Conservation (phyloP, 2,888 invertebrate species). For the Elmis aenea region DNA sequence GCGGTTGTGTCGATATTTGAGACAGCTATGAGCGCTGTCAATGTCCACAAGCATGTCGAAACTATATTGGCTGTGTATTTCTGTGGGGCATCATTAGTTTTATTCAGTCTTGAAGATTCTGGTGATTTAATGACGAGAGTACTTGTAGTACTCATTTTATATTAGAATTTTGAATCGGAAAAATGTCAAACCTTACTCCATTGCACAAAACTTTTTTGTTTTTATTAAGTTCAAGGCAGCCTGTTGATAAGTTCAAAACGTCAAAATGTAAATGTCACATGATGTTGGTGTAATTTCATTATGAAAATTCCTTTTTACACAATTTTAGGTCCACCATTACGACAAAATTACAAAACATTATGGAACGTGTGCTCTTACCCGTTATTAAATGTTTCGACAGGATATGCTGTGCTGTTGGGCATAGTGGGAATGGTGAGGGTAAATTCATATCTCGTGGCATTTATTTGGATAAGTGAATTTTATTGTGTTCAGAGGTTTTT, state of each 20-base stretch:
- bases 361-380: constrained; percentile 32
- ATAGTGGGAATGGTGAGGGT: constrained; percentile 39
- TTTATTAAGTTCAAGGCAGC: constrained; percentile 6
- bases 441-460: background rate
- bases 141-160: constrained; percentile 30
- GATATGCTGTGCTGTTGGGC: constrained; percentile 38
- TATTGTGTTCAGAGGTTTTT: no score
- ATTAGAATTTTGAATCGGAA: no score
- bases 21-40: constrained; percentile 34
- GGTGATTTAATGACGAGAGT: constrained; percentile 33
- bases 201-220: no score
- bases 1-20: constrained; percentile 33
- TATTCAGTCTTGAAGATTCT: constrained; percentile 4
- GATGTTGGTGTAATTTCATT: no score
- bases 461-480: no score
- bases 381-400: constrained; percentile 31
- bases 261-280: constrained; percentile 1
- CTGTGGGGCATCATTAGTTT: constrained; percentile 7
- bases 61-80: constrained; percentile 13
- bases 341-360: constrained; percentile 28
- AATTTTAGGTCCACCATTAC: constrained; percentile 32
- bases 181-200: no score
- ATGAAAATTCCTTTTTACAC: constrained; percentile 38
- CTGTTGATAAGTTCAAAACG: no score
- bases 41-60: constrained; percentile 33